Base-by-base conservation (phyloP, 2,888 invertebrate species). In the Copidosoma aretas region DNA sequence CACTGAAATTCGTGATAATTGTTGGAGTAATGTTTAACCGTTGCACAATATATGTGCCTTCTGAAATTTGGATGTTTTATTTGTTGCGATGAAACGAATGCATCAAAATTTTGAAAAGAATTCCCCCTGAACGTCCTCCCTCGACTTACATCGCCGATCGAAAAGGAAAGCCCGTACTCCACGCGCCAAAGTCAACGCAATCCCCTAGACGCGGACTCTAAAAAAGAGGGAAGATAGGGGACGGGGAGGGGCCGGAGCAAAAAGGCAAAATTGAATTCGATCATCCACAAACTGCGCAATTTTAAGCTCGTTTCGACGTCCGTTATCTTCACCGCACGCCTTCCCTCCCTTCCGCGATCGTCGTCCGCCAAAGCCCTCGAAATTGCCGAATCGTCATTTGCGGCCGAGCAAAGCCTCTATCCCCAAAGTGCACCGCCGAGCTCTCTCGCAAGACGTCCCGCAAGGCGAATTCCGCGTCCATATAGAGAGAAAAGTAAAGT, bases 321-420 rank as follows among this genome's bases (percentile, higher is more conserved):
- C 19, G 19, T 32, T 39, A 19, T 19, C 57, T 32, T 10, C 54
- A 5, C 41, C 51, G 49, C 51, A 54, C 25, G 15, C 53, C 43
- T 51, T 49, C 43, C 43, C n/a, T 17, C 56, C n/a, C 19, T 25
- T 51, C 22, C 43, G 43, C 43, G 15, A 4, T 46, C 43, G 43
- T 17, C 21, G 22, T 12, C 32, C 1, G 14, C 24, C n/a, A 25
- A 60, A 2, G 22, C 10, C 43, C 52, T 15, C 24, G 14, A n/a
- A 63, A 67, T 62, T 60, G 52, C 53, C 59, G 65, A 61, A 56
- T 54, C 68, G 65, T 62, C 69, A 64, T 69, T 69, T 69, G 68
- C 62, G 61, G 49, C 43, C 3, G 4, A 12, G 43, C 4, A 14
- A 17, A 46, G 43, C 14, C 43, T 46, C 12, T 46, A 46, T 46